Percentiles rank a stretch among this genome's conserved stretches.
These are phyloP conservation scores for Caenorhabditis imperialis DNA, from an alignment of 2,888 invertebrate genomes.

Conservation along the genomic window DNA sequence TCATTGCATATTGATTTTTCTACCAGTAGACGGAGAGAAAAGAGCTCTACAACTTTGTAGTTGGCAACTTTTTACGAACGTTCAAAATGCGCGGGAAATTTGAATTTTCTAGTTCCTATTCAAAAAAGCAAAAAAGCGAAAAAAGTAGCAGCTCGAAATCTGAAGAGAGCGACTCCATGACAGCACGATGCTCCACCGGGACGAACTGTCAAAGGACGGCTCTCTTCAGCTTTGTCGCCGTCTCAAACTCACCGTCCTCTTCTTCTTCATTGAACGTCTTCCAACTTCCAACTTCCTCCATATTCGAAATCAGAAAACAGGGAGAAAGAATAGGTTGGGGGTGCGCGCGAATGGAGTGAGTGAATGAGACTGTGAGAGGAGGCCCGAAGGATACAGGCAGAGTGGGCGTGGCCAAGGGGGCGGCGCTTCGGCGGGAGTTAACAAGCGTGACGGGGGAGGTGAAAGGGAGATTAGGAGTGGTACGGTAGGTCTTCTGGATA, in stretches of 20 bases:
- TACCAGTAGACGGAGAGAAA: no score
- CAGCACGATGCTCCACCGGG: conserved; percentile 41
- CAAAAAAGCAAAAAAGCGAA: neutral
- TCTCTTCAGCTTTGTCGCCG: conserved; percentile 61
- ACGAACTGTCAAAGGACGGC: conserved; percentile 68
- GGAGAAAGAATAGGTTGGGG: conserved; percentile 6
- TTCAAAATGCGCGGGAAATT: no score
- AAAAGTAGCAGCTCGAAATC: conserved; percentile 30
- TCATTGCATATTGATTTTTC: no score
- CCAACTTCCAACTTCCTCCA: no score
- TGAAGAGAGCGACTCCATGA: conserved; percentile 73
- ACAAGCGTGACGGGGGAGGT: conserved; percentile 34
- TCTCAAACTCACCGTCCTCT: conserved; percentile 14
- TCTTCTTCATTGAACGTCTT: no score
- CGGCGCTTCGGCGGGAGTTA: conserved; percentile 12
- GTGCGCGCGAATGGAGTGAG: conserved; percentile 4
- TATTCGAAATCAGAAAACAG: conserved; percentile 1
- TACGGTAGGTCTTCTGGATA: conserved; percentile 11
- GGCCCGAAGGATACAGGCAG: conserved; percentile 7
- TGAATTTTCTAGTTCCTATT: no score
- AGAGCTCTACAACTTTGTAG: no score
- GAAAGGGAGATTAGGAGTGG: conserved; percentile 16
- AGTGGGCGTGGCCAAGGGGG: conserved; percentile 18
- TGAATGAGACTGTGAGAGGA: conserved; percentile 24
- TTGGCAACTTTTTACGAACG: no score